Conservation (phyloP, 2,888 invertebrate genomes). For the Ypsolopha sequella region DNA sequence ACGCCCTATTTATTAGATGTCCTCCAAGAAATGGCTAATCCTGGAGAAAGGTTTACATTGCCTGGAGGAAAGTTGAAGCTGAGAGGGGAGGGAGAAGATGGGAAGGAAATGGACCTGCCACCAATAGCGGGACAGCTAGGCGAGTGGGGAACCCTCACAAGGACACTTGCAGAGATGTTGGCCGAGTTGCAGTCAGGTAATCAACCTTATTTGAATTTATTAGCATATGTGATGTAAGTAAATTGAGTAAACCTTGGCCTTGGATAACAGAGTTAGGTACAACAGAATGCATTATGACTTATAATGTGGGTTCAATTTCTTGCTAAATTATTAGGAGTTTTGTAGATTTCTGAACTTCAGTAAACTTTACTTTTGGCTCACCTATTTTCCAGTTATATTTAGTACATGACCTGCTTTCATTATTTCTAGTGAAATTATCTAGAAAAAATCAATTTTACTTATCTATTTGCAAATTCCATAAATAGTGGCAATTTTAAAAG, state of each 20-base stretch:
- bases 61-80: constrained; percentile 79
- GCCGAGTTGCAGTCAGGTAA: constrained; percentile 74
- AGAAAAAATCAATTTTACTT: no score
- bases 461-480: no score
- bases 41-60: constrained; percentile 78
- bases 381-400: constrained; percentile 1
- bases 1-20: constrained; percentile 83
- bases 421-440: no score
- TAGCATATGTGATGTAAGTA: no score
- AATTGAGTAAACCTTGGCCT: no score
- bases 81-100: constrained; percentile 37
- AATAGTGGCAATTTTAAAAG: no score
- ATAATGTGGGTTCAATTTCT: no score
- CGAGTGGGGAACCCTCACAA: constrained; percentile 77
- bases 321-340: no score
- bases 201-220: background rate
- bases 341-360: background rate
- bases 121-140: constrained; percentile 76
- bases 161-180: constrained; percentile 77
- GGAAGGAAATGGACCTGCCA: constrained; percentile 69
- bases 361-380: constrained; percentile 13
- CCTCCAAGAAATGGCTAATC: constrained; percentile 75
- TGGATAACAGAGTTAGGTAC: no score
- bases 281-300: no score
- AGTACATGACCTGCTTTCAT: no score